Evolutionary conservation across 2,888 invertebrate species (phyloP).

Genomic region (Heterodera filipjevi): DNA sequence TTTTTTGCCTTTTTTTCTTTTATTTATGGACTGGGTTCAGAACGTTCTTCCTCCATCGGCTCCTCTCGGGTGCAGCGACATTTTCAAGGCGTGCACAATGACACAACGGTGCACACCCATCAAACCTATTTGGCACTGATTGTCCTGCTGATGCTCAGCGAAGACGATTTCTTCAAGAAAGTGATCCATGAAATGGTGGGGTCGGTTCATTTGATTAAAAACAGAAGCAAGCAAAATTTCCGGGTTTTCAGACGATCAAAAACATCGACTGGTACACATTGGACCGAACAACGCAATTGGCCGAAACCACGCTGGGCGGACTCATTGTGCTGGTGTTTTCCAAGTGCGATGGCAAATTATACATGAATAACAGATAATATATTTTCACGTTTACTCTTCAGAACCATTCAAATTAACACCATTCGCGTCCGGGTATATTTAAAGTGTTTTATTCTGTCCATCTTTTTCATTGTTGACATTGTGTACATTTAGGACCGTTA

Average conservation of each 20-base stretch:
- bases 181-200: constrained; percentile 88
- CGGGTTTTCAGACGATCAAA: constrained; percentile 77
- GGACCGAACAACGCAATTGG: constrained; percentile 73
- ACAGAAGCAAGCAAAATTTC: background rate
- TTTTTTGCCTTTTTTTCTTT: constrained; percentile 45
- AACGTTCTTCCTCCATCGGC: constrained; percentile 15
- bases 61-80: constrained; percentile 18
- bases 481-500: constrained; percentile 70
- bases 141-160: constrained; percentile 89
- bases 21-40: background rate
- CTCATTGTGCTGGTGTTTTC: constrained; percentile 91
- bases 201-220: constrained; percentile 32
- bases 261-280: constrained; percentile 92
- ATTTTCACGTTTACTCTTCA: no score
- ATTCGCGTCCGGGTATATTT: constrained; percentile 79
- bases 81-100: constrained; percentile 24
- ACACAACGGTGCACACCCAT: constrained; percentile 71
- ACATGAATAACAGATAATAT: no score
- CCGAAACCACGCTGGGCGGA: constrained; percentile 91
- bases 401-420: constrained; percentile 94
- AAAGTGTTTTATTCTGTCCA: background rate
- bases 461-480: no score
- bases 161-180: constrained; percentile 92
- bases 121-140: constrained; percentile 99
- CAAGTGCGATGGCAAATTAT: constrained; percentile 67